A percentile compares a stretch with the other conserved stretches of the same genome.
Conservation (phyloP, 2,797 vertebrate species). For the Acomys russatus region DNA sequence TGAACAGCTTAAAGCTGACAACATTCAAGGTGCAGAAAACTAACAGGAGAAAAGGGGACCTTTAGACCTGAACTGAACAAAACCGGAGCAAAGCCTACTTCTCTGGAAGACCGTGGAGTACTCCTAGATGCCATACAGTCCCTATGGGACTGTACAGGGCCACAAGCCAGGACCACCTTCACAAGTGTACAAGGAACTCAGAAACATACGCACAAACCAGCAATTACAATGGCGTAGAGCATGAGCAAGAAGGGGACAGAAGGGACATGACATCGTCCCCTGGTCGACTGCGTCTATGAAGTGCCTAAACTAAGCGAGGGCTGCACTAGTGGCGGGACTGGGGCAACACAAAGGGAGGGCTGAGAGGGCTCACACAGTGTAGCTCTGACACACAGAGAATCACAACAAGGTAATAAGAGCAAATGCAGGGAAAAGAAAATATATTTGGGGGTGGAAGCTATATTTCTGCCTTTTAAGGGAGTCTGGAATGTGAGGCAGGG, state of each 20-base stretch:
- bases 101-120: background rate
- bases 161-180: background rate
- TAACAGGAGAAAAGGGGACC: background rate
- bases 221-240: background rate
- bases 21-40: slow-evolving; percentile 25
- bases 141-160: background rate
- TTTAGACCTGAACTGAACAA: background rate
- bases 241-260: background rate
- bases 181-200: slow-evolving; percentile 19
- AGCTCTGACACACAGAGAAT: slow-evolving; percentile 8
- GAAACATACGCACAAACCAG: background rate
- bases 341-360: background rate
- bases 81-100: background rate
- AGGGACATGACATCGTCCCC: background rate
- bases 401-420: background rate
- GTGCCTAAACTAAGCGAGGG: background rate
- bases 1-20: background rate
- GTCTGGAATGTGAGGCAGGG: slow-evolving; percentile 1
- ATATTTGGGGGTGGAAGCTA: background rate
- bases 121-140: background rate
- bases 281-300: background rate
- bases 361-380: background rate
- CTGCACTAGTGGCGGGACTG: background rate
- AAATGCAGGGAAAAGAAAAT: background rate
- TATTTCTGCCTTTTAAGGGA: slow-evolving; percentile 46